Conservation (phyloP, 37 sponge, comb jelly and placozoan genomes). For the Dysidea cf. avara region DNA sequence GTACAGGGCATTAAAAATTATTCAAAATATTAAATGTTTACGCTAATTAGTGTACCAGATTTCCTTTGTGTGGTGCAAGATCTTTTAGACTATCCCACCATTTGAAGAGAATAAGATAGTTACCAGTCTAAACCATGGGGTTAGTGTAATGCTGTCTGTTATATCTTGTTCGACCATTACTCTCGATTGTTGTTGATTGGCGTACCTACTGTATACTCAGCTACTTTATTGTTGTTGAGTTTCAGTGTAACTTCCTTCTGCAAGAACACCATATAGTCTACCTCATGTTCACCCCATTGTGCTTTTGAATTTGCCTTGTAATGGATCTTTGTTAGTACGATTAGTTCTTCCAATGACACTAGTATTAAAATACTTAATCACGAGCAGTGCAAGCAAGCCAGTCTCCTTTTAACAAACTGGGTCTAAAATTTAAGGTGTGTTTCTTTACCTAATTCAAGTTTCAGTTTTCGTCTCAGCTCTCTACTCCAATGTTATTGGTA, state of each 20-base stretch:
- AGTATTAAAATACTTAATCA: no score
- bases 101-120: conserved; percentile 62
- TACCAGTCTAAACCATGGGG: conserved; percentile 91
- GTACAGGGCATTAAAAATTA: no score
- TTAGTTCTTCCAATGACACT: conserved; percentile 71
- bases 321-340: conserved; percentile 83
- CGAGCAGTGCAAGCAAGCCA: background rate
- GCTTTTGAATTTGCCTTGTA: conserved; percentile 83
- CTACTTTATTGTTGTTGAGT: conserved; percentile 84
- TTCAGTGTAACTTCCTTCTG: conserved; percentile 84
- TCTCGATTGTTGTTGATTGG: conserved; percentile 59
- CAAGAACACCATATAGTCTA: no score
- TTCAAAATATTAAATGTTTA: no score
- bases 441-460: conserved; percentile 87
- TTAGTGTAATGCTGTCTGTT: conserved; percentile 83
- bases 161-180: conserved; percentile 45
- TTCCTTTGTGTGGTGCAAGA: conserved; percentile 10
- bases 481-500: no score
- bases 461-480: conserved; percentile 84
- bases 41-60: no score
- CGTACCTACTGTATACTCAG: conserved; percentile 51
- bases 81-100: conserved; percentile 88
- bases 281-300: conserved; percentile 97
- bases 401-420: background rate
- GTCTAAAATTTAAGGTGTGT: background rate